phyloP scores from a whole-genome alignment of 2,113 vertebrate genomes.

The Pholis gunnellus region DNA sequence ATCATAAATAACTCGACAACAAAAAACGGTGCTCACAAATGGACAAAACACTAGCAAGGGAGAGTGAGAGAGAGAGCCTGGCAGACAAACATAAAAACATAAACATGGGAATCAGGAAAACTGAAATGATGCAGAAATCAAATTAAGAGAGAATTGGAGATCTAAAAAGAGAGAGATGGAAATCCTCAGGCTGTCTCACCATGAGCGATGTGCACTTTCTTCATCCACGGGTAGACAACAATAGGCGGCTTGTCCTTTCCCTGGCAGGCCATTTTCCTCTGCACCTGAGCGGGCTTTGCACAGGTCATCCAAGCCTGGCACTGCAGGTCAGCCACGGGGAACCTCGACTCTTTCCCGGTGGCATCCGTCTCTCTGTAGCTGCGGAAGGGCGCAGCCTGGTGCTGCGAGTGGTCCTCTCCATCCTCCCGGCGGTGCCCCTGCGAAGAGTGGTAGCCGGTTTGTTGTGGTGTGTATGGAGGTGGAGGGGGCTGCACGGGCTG shows the following conservation, averaged over 20 bases:
- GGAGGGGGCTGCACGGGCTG: constrained; percentile 68
- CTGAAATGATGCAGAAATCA: not conserved
- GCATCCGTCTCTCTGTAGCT: constrained; percentile 48
- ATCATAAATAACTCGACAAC: constrained; percentile 78
- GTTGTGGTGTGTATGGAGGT: constrained; percentile 76
- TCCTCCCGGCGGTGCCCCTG: constrained; percentile 74
- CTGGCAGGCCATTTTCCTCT: constrained; percentile 71
- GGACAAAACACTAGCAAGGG: constrained; percentile 52
- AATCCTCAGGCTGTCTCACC: constrained; percentile 48
- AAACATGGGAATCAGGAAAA: not conserved
- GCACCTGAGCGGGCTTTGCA: constrained; percentile 75
- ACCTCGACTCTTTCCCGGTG: constrained; percentile 42
- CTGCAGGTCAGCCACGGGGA: constrained; percentile 66
- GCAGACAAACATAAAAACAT: not conserved
- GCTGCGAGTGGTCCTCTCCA: constrained; percentile 62
- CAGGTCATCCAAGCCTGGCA: constrained; percentile 79
- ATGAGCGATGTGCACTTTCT: constrained; percentile 80
- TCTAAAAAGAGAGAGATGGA: not conserved
- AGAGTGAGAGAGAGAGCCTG: not conserved
- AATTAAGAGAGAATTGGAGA: not conserved
- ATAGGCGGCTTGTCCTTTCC: constrained; percentile 76
- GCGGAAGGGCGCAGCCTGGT: constrained; percentile 48
- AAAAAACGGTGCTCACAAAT: constrained; percentile 68
- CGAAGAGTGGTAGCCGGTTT: constrained; percentile 69
- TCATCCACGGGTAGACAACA: constrained; percentile 82